Evolutionary conservation across 2,113 vertebrate species (phyloP).

Genomic region (Indri indri): DNA sequence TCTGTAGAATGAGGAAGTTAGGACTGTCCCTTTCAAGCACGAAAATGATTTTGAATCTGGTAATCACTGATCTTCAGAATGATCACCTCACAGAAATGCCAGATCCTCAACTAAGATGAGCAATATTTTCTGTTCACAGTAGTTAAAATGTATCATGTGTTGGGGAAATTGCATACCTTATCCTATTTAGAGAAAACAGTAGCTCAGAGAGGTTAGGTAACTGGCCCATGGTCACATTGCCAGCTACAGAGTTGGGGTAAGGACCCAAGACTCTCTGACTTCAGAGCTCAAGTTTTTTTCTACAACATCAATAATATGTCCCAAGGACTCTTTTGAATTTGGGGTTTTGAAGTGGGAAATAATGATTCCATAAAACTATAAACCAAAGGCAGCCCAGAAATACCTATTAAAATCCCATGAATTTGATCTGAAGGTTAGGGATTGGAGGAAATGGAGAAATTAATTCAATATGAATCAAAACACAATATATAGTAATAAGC

Average conservation of each 20-base stretch:
- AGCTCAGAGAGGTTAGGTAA: not conserved
- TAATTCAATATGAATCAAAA: not conserved
- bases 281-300: not conserved
- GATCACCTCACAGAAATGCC: not conserved
- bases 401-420: not conserved
- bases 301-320: not conserved
- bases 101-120: not conserved
- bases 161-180: not conserved
- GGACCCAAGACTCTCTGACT: not conserved
- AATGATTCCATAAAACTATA: not conserved
- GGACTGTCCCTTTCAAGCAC: not conserved
- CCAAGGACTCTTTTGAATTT: not conserved
- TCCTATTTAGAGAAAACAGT: not conserved
- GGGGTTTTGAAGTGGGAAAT: not conserved
- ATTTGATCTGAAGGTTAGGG: not conserved
- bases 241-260: not conserved
- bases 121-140: not conserved
- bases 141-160: not conserved
- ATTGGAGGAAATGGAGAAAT: not conserved
- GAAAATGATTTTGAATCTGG: not conserved
- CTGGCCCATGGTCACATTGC: not conserved
- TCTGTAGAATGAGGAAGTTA: not conserved
- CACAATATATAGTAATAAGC: not conserved
- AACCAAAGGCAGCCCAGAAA: not conserved
- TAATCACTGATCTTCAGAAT: not conserved